Percentiles rank a stretch among this genome's conserved stretches.
phyloP scores from a whole-genome alignment of 2,888 invertebrate species.

The Icerya purchasi region DNA sequence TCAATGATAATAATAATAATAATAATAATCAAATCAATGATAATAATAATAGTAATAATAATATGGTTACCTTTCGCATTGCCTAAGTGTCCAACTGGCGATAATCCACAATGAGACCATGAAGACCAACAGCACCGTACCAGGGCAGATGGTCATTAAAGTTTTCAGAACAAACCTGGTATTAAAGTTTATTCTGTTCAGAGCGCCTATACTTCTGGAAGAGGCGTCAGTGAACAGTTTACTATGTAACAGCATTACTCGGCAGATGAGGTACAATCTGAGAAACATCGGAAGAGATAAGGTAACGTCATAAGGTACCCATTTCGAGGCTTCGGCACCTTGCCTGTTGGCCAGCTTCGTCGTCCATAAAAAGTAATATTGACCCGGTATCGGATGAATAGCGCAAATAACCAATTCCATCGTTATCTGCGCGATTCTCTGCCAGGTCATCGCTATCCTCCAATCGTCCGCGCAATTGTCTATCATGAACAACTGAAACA shows the following conservation, averaged over 20 bases:
- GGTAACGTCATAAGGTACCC: slow-evolving; percentile 87
- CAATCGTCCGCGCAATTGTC: slow-evolving; percentile 99
- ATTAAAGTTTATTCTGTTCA: slow-evolving; percentile 96
- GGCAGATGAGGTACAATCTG: slow-evolving; percentile 94
- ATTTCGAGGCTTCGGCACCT: slow-evolving; percentile 35
- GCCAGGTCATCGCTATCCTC: slow-evolving; percentile 99
- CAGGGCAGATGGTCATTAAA: slow-evolving; percentile 99
- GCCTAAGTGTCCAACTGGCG: slow-evolving; percentile 94
- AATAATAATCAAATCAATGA: too few relatives aligned
- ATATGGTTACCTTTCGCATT: slow-evolving; percentile 99
- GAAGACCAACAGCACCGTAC: slow-evolving; percentile 88
- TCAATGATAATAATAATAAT: too few relatives aligned
- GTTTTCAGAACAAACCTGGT: slow-evolving; percentile 90
- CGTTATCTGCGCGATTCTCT: slow-evolving; percentile 77
- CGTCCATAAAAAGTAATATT: slow-evolving; percentile 89
- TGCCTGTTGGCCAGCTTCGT: slow-evolving; percentile 81
- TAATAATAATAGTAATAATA: too few relatives aligned
- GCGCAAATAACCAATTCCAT: slow-evolving; percentile 89
- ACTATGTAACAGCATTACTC: slow-evolving; percentile 97
- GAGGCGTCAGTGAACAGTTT: slow-evolving; percentile 99
- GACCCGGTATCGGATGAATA: slow-evolving; percentile 92
- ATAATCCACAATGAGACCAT: slow-evolving; percentile 99
- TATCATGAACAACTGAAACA: slow-evolving; percentile 91
- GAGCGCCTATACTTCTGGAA: slow-evolving; percentile 62
- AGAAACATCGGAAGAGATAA: slow-evolving; percentile 99